Evolutionary conservation across 2,797 vertebrate genomes (phyloP).

Genomic region (Distichodus sexfasciatus): DNA sequence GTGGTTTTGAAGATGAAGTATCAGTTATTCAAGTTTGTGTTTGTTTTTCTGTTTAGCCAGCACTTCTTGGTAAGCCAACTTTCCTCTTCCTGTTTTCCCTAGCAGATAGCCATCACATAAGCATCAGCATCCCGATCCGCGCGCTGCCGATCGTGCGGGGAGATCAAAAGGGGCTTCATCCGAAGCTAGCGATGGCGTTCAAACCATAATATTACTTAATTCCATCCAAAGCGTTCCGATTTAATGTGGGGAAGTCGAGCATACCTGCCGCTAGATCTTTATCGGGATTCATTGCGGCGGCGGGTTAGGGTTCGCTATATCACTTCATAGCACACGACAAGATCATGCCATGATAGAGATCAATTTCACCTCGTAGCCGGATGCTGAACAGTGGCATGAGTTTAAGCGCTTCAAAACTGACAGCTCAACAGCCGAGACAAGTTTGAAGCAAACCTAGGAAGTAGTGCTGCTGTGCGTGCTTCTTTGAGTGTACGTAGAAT

Average conservation of each 20-base stretch:
- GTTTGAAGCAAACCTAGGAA: no score
- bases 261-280: conserved; percentile 18
- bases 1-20: conserved; percentile 36
- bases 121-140: conserved; percentile 27
- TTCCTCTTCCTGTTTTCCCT: conserved; percentile 35
- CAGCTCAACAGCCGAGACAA: no score
- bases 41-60: conserved; percentile 41
- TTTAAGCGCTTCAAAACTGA: no score
- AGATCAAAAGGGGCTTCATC: conserved; percentile 35
- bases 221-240: conserved; percentile 20
- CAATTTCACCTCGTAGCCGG: no score
- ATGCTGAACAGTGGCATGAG: no score
- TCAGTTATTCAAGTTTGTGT: conserved; percentile 40
- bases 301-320: background rate
- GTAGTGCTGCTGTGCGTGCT: no score
- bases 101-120: conserved; percentile 45
- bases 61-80: conserved; percentile 36
- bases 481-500: no score
- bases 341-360: no score
- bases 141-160: background rate
- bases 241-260: conserved; percentile 21
- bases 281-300: background rate
- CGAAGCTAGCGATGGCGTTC: conserved; percentile 22
- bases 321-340: background rate
- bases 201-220: conserved; percentile 30